Evolutionary conservation across 2,888 invertebrate species (phyloP).

Genomic region (Scaptomyza caliginosa): DNA sequence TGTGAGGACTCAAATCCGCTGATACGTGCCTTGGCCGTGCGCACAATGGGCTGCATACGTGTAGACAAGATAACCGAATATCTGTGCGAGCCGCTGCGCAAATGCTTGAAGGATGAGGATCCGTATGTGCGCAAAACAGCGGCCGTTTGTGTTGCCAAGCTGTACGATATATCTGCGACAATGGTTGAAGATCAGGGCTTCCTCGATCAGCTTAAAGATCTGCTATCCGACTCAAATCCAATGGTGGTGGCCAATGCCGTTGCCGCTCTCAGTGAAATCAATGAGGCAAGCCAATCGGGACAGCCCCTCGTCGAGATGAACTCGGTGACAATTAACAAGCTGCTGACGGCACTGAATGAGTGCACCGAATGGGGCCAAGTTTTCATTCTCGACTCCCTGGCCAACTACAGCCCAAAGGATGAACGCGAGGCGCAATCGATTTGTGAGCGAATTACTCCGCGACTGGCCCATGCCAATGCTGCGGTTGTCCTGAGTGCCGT

Average conservation of each 20-base stretch:
- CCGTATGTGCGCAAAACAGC: conserved; percentile 99
- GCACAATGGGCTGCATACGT: conserved; percentile 99
- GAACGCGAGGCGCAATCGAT: conserved; percentile 99
- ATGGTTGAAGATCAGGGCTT: conserved; percentile 93
- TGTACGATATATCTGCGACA: conserved; percentile 96
- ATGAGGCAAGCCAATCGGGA: conserved; percentile 98
- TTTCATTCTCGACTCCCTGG: conserved; percentile 98
- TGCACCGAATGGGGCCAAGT: conserved; percentile 99
- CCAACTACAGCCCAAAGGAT: conserved; percentile 98
- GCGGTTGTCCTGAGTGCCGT: conserved; percentile 99
- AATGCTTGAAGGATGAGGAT: conserved; percentile 97
- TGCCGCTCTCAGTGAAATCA: conserved; percentile 98
- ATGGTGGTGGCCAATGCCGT: conserved; percentile 99
- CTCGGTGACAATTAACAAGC: conserved; percentile 98
- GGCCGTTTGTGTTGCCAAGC: conserved; percentile 99
- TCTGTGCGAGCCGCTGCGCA: conserved; percentile 98
- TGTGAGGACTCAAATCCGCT: conserved; percentile 99
- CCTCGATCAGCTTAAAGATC: conserved; percentile 97
- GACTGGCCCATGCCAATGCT: conserved; percentile 99
- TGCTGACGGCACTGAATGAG: conserved; percentile 98
- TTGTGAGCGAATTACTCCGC: conserved; percentile 98
- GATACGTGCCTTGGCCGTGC: conserved; percentile 98
- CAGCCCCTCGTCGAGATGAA: conserved; percentile 97
- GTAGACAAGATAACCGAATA: conserved; percentile 99
- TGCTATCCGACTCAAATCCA: conserved; percentile 99